Base-by-base conservation (phyloP, 1,140 invertebrate genomes). In the Pogonomyrmex barbatus region DNA sequence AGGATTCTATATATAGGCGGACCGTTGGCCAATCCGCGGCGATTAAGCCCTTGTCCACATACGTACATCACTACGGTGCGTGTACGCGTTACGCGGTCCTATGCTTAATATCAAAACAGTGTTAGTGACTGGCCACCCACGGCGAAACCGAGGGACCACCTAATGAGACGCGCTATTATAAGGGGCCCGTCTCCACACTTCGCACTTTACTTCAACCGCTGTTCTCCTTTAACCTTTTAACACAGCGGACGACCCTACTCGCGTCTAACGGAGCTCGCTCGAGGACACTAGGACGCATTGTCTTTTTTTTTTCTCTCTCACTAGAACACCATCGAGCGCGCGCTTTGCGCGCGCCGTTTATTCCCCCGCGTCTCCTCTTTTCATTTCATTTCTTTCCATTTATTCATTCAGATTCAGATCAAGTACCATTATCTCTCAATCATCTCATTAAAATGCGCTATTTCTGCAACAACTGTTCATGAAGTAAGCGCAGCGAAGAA, bases 101-200 rank as follows among this genome's bases (percentile, higher is more conserved):
- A 91, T 91, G 92, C 89, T 94, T 93, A 93, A 94, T 93, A 94
- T 93, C 91, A 92, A 92, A 92, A 93, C 92, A 92, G 93, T 94
- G 93, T 93, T 94, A 92, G 94, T 94, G 88, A 87, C 75, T 58
- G 89, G 87, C 89, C 89, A 90, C 89, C 89, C 89, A 89, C 86
- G 89, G 73, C 47, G 89, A 71, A 77, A 76, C 12, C 56, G 79
- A 79, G 83, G 84, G 89, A 90, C 89, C 89, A 90, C 89, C 89
- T 89, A 90, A 90, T 65, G 86, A 76, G 89, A 89, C 68, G 88
- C 89, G 88, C 88, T 89, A 90, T 89, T 90, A 90, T 87, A 89
- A 90, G 89, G 86, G 86, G 88, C 86, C 79, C 89, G 86, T 89
- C 81, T 90, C 88, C 71, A 90, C 71, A 90, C 88, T 90, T 90